Percentiles rank a stretch among this genome's conserved stretches.
Evolutionary conservation across 2,888 invertebrate species (phyloP).

Genomic region (Schrankia costaestrigalis): DNA sequence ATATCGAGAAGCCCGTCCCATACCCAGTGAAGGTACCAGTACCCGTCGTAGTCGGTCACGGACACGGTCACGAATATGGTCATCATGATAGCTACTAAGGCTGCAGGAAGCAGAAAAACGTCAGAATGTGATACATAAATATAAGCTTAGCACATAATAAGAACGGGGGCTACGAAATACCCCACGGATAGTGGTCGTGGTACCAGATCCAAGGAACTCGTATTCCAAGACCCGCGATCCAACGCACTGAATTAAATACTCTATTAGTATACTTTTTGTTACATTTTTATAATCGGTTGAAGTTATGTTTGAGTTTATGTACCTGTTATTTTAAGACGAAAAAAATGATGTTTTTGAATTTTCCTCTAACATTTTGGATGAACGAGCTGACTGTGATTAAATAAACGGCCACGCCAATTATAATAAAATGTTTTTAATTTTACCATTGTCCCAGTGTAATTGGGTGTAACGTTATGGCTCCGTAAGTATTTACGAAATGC

Average conservation of each 20-base stretch:
- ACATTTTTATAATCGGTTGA: conserved; percentile 59
- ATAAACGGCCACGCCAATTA: conserved; percentile 36
- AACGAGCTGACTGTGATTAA: conserved; percentile 43
- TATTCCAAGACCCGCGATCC: conserved; percentile 54
- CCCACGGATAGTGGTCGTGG: conserved; percentile 52
- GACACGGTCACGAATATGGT: conserved; percentile 72
- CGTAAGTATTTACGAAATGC: conserved; percentile 66
- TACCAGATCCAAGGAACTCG: conserved; percentile 38
- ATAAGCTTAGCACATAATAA: conserved; percentile 72
- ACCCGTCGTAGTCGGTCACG: conserved; percentile 73
- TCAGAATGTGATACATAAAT: conserved; percentile 79
- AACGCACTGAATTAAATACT: conserved; percentile 70
- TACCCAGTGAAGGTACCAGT: conserved; percentile 83
- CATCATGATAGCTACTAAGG: conserved; percentile 79
- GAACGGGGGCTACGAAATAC: conserved; percentile 55
- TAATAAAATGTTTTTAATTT: conserved; percentile 42
- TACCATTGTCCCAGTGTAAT: conserved; percentile 39
- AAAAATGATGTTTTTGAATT: conserved; percentile 26
- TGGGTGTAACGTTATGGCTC: conserved; percentile 48
- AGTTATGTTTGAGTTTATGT: conserved; percentile 77
- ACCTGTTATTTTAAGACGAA: conserved; percentile 69
- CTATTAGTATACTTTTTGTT: conserved; percentile 59
- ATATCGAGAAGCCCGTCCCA: conserved; percentile 82
- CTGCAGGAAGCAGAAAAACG: conserved; percentile 75
- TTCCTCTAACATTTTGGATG: conserved; percentile 21